Evolutionary conservation across 2,888 invertebrate species (phyloP).

Genomic region (Erebia epiphron): DNA sequence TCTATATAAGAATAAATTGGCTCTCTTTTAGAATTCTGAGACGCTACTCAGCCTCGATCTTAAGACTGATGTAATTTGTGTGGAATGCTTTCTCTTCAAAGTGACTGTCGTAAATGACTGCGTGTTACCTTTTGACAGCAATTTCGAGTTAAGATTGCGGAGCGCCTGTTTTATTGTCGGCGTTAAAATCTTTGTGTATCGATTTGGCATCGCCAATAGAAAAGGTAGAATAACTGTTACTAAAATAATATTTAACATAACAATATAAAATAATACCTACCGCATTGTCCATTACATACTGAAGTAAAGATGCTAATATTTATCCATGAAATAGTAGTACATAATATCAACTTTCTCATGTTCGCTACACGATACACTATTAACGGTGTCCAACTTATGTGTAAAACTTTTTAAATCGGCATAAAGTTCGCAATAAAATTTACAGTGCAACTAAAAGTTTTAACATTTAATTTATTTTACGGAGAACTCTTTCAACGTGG

Average conservation of each 20-base stretch:
- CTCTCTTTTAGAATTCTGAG: slow-evolving; percentile 34
- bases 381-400: not conserved
- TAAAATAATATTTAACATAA: too few relatives aligned
- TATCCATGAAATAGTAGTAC: not conserved
- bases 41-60: slow-evolving; percentile 29
- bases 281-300: too few relatives aligned
- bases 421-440: slow-evolving; percentile 1
- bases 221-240: not conserved
- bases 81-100: slow-evolving; percentile 20
- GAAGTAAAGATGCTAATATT: too few relatives aligned
- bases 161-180: not conserved
- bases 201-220: not conserved
- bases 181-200: not conserved
- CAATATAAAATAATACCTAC: too few relatives aligned
- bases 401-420: too few relatives aligned
- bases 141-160: slow-evolving; percentile 16
- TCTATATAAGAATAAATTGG: slow-evolving; percentile 38
- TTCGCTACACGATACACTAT: not conserved
- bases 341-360: too few relatives aligned
- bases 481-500: slow-evolving; percentile 19
- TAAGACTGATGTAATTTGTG: slow-evolving; percentile 37
- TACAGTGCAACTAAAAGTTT: slow-evolving; percentile 9
- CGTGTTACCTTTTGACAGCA: slow-evolving; percentile 23
- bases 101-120: slow-evolving; percentile 23
- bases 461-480: slow-evolving; percentile 18